Percentiles rank a stretch among this genome's conserved stretches.
Conservation (phyloP, 2,888 invertebrate species). For the Mythimna loreyi region DNA sequence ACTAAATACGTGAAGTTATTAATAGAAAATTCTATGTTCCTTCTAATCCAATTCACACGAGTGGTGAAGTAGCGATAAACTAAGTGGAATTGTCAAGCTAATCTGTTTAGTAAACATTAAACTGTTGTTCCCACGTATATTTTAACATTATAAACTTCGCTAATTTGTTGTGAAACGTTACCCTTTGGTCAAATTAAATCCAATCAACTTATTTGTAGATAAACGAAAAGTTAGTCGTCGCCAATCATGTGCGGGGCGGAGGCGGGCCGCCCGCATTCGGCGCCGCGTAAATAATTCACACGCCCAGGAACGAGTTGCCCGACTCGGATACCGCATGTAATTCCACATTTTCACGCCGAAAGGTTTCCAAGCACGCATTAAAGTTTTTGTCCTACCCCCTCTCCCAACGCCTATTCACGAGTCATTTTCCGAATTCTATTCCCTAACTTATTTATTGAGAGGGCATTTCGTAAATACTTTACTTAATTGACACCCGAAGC, state of each 20-base stretch:
- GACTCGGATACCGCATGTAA: slow-evolving; percentile 82
- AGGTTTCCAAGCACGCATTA: slow-evolving; percentile 81
- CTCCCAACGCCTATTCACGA: slow-evolving; percentile 75
- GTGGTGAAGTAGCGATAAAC: background rate
- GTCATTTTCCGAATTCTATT: slow-evolving; percentile 86
- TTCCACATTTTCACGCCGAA: slow-evolving; percentile 84
- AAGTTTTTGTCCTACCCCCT: slow-evolving; percentile 81
- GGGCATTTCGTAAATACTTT: slow-evolving; percentile 82
- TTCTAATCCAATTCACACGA: background rate
- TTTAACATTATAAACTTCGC: slow-evolving; percentile 35
- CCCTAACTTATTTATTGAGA: slow-evolving; percentile 82
- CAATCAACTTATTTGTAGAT: slow-evolving; percentile 71
- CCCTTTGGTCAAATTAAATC: slow-evolving; percentile 68
- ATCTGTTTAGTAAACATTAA: slow-evolving; percentile 21
- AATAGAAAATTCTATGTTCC: background rate
- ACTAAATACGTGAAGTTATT: too few species aligned
- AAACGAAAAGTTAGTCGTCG: slow-evolving; percentile 78
- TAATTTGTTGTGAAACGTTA: slow-evolving; percentile 54
- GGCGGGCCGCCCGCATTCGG: slow-evolving; percentile 74
- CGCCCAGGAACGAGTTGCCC: slow-evolving; percentile 77
- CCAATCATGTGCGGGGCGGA: slow-evolving; percentile 65
- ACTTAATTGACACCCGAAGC: slow-evolving; percentile 82
- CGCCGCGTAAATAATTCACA: slow-evolving; percentile 84
- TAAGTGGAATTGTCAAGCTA: background rate
- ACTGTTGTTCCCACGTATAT: slow-evolving; percentile 19